These are phyloP conservation scores for Drosophila auraria DNA, from an alignment of 1,140 invertebrate species.

Conservation along the genomic window DNA sequence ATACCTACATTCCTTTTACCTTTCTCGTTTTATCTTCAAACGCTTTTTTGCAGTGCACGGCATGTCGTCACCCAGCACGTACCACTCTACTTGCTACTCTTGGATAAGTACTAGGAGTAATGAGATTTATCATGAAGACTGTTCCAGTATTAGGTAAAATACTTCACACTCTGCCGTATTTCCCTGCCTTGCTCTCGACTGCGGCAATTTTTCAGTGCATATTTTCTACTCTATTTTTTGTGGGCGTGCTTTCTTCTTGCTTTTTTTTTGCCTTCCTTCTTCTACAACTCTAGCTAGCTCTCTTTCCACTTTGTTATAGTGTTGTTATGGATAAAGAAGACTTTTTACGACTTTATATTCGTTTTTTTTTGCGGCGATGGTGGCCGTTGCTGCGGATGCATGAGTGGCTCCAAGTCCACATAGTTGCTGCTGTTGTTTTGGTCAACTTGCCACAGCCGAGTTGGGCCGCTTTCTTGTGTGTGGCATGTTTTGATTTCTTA, in stretches of 20 bases:
- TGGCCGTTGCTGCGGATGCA: slow-evolving; percentile 17
- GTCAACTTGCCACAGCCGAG: slow-evolving; percentile 26
- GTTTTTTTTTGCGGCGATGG: slow-evolving; percentile 22
- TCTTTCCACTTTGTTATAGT: slow-evolving; percentile 15
- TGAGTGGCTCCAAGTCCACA: slow-evolving; percentile 19
- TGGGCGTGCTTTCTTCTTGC: slow-evolving; percentile 1
- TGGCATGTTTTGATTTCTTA: slow-evolving; percentile 62
- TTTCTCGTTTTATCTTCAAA: no score
- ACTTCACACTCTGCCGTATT: slow-evolving; percentile 11
- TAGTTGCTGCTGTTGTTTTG: slow-evolving; percentile 22
- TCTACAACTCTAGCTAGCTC: slow-evolving; percentile 1
- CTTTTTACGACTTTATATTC: slow-evolving; percentile 37
- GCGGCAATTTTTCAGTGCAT: slow-evolving; percentile 18
- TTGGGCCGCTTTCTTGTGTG: slow-evolving; percentile 23
- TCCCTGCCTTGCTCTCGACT: slow-evolving; percentile 1
- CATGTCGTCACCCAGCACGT: neutral
- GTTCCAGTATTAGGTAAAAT: slow-evolving; percentile 9
- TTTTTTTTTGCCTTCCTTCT: neutral
- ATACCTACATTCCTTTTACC: neutral
- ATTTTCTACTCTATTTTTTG: slow-evolving; percentile 16
- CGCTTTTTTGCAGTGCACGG: neutral
- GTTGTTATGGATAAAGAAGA: slow-evolving; percentile 34
- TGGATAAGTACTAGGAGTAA: slow-evolving; percentile 10
- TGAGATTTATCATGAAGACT: slow-evolving; percentile 23
- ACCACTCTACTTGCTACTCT: neutral